Evolutionary conservation across 2,888 invertebrate species (phyloP), one percentile per base, ranked within the genome.

Genomic region (Magallana nippona): DNA sequence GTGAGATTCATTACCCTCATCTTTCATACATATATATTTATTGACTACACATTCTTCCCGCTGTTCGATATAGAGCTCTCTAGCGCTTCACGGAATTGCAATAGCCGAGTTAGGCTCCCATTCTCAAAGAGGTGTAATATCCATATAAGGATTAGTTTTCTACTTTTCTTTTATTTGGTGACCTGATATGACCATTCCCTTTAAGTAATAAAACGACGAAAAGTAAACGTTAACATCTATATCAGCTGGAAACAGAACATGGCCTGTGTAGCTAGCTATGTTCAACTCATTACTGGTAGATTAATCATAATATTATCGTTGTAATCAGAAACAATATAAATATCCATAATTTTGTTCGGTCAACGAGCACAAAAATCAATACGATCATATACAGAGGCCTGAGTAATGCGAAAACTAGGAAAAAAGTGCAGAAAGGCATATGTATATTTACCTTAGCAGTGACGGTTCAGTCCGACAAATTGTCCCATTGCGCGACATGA

Each of bases 1-100:
- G 71, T 71, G 71, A 71, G 71, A 22, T 71, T 71, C 71, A 71
- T 71, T 71, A 71, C 27, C 32, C 71, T 71, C 71, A 71, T 27
- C 71, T 71, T 71, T 71, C 71, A 71, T 71, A 44, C 44, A 71
- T 71, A 71, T 71, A 71, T 71, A 11, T 27, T 71, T 71, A 71
- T 71, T 71, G 71, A 71, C 71, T 71, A 71, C 27, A 71, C 32
- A 71, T 71, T 32, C 71, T 27, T 10, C 27, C 22, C 5, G 32
- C 71, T 27, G 71, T 32, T 71, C 71, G 15, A 71, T 71, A 71
- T 32, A 71, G 22, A 71, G 15, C 71, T 71, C 27, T 71, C 27
- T 71, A 22, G 71, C 71, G 71, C 22, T 27, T 32, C 27, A 27
- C 27, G 27, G 32, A 71, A 1, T 71, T 15, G 22, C 22, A 27